Conservation (phyloP, 2,797 vertebrate genomes). For the Xenentodon cancila region DNA sequence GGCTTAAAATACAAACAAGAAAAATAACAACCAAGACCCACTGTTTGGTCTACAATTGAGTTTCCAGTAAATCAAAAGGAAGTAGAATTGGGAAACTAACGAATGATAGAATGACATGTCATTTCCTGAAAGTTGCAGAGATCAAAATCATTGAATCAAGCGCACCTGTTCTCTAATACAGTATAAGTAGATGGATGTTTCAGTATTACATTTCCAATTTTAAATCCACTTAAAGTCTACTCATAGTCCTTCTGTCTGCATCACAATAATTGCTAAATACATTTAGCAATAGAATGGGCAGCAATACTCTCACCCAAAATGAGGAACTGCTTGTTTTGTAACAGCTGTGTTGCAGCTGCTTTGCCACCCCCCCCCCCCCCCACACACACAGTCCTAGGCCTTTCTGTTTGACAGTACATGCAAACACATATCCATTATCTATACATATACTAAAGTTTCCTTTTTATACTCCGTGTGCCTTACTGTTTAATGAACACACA, state of each 20-base stretch:
- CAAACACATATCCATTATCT: slow-evolving; percentile 18
- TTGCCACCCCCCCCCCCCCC: slow-evolving; percentile 22
- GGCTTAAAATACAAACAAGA: too few relatives aligned
- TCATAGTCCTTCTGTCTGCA: background rate
- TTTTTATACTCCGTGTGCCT: slow-evolving; percentile 6
- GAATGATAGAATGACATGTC: too few relatives aligned
- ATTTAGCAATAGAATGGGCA: background rate
- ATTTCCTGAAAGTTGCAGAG: too few relatives aligned
- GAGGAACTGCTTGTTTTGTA: slow-evolving; percentile 56
- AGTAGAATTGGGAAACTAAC: too few relatives aligned
- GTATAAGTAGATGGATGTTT: too few relatives aligned
- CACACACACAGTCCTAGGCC: slow-evolving; percentile 23
- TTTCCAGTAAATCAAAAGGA: too few relatives aligned
- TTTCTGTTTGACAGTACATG: slow-evolving; percentile 13
- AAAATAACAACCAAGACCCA: too few relatives aligned
- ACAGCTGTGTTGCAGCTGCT: slow-evolving; percentile 53
- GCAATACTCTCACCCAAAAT: slow-evolving; percentile 38
- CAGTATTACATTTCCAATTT: too few relatives aligned
- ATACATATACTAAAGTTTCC: background rate
- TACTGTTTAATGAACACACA: slow-evolving; percentile 24
- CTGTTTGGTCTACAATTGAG: too few relatives aligned
- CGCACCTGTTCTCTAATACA: too few relatives aligned
- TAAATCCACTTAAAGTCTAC: background rate
- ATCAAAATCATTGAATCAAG: too few relatives aligned
- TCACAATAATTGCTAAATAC: slow-evolving; percentile 1